A percentile compares a stretch with the other conserved stretches of the same genome.
These are phyloP conservation scores for Bombus sibiricus DNA, from an alignment of 1,140 invertebrate genomes.

Conservation along the genomic window DNA sequence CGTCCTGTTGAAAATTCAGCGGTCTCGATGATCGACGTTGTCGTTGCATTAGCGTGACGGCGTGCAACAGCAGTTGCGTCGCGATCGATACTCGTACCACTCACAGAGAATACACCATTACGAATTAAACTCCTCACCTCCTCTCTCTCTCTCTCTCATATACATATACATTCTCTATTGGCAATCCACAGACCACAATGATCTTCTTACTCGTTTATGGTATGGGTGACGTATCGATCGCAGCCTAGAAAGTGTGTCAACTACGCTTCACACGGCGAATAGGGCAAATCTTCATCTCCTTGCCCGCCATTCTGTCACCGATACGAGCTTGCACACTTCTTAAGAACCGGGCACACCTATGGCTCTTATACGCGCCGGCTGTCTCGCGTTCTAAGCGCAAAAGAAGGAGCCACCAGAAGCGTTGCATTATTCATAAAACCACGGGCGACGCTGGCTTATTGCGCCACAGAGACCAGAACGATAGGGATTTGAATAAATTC, in stretches of 20 bases:
- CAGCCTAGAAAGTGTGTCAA: slow-evolving; percentile 59
- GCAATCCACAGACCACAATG: slow-evolving; percentile 31
- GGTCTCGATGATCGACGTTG: slow-evolving; percentile 30
- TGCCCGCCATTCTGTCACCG: slow-evolving; percentile 28
- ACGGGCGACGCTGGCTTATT: slow-evolving; percentile 65
- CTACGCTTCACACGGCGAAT: slow-evolving; percentile 48
- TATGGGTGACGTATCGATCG: slow-evolving; percentile 54
- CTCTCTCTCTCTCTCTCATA: background rate
- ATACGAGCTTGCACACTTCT: slow-evolving; percentile 34
- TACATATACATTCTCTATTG: background rate
- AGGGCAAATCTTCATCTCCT: slow-evolving; percentile 48
- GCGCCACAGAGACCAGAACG: slow-evolving; percentile 59
- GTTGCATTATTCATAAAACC: slow-evolving; percentile 71
- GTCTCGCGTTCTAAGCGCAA: slow-evolving; percentile 49
- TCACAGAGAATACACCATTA: slow-evolving; percentile 49
- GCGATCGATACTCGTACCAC: slow-evolving; percentile 19
- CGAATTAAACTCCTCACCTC: slow-evolving; percentile 50
- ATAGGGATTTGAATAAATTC: slow-evolving; percentile 74
- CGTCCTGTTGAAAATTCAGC: slow-evolving; percentile 12
- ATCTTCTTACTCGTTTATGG: slow-evolving; percentile 53
- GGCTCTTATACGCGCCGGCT: background rate
- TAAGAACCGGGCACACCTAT: slow-evolving; percentile 21
- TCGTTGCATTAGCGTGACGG: slow-evolving; percentile 32
- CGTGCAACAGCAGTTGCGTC: slow-evolving; percentile 15
- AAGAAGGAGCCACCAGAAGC: slow-evolving; percentile 49